Percentiles rank a stretch among this genome's conserved stretches.
These are phyloP conservation scores for Netelia melanura DNA, from an alignment of 2,888 invertebrate genomes.

Conservation along the genomic window DNA sequence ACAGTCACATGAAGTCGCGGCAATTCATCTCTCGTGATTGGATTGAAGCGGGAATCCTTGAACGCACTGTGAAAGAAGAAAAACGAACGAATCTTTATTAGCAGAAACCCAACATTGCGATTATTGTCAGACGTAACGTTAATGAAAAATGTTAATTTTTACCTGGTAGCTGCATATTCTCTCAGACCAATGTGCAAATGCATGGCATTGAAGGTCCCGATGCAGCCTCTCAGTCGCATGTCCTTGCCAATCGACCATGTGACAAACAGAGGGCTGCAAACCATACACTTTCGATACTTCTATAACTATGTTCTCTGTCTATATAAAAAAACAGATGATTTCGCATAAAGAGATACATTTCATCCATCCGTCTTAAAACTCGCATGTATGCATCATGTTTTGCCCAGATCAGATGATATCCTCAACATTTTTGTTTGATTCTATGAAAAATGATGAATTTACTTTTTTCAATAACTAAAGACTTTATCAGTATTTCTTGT, in stretches of 20 bases:
- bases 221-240: slow-evolving; percentile 97
- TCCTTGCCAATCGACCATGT: slow-evolving; percentile 99
- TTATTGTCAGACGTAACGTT: slow-evolving; percentile 2
- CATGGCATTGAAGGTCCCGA: slow-evolving; percentile 99
- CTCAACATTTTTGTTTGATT: not conserved
- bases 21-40: slow-evolving; percentile 97
- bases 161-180: slow-evolving; percentile 98
- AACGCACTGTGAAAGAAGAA: slow-evolving; percentile 90
- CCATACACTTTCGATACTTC: slow-evolving; percentile 73
- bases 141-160: slow-evolving; percentile 62
- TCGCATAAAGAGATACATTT: slow-evolving; percentile 36
- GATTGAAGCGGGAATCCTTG: slow-evolving; percentile 98
- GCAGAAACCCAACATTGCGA: not conserved
- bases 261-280: slow-evolving; percentile 97
- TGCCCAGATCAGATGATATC: not conserved
- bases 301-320: slow-evolving; percentile 75
- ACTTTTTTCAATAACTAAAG: not conserved
- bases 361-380: slow-evolving; percentile 20
- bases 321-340: slow-evolving; percentile 66
- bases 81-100: slow-evolving; percentile 52
- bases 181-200: slow-evolving; percentile 96
- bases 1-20: slow-evolving; percentile 97
- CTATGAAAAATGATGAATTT: not conserved
- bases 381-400: slow-evolving; percentile 10
- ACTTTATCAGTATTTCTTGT: not conserved